These are phyloP conservation scores for Thecocarcelia acutangulata DNA, from an alignment of 2,888 invertebrate genomes.

Conservation along the genomic window DNA sequence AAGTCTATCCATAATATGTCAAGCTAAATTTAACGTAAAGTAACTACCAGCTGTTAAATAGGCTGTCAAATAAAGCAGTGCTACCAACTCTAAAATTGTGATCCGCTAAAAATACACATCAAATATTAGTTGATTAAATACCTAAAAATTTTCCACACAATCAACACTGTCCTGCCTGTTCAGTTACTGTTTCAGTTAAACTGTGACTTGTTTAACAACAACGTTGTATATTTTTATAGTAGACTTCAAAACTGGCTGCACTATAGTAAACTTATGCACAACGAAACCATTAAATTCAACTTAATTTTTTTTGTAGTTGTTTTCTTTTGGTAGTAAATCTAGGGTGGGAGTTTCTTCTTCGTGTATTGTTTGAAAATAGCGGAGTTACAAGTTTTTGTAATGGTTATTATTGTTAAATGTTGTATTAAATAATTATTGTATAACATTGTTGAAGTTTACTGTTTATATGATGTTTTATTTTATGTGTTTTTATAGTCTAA, in stretches of 20 bases:
- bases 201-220: no score
- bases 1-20: no score
- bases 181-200: no score
- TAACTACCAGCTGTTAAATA: no score
- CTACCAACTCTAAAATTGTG: no score
- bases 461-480: constrained; percentile 19
- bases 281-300: constrained; percentile 41
- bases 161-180: no score
- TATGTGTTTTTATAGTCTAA: not conserved
- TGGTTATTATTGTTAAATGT: not conserved
- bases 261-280: constrained; percentile 53
- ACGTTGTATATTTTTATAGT: no score
- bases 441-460: constrained; percentile 24
- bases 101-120: no score
- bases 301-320: not conserved
- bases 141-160: no score
- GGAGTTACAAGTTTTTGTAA: not conserved
- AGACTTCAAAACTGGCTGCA: constrained; percentile 8
- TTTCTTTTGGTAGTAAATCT: constrained; percentile 7
- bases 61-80: no score
- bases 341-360: constrained; percentile 45
- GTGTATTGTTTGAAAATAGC: not conserved
- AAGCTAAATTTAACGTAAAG: no score
- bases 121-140: no score
- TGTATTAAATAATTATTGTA: constrained; percentile 49